Base-by-base conservation (phyloP, 2,797 vertebrate genomes). In the Philypnodon macrostomus region DNA sequence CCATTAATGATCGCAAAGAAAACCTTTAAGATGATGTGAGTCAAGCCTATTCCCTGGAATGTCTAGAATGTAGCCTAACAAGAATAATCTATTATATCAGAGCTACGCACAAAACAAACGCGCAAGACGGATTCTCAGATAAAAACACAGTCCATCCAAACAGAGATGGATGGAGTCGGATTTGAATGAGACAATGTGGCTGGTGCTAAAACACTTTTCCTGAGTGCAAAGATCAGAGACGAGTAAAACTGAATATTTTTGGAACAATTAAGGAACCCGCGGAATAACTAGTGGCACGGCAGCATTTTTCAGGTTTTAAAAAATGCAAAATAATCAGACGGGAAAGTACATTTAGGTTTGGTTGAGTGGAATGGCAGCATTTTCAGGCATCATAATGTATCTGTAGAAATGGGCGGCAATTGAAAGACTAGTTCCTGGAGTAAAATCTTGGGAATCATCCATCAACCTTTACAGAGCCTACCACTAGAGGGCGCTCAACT, bases 151-250 rank as follows among this genome's bases (percentile, higher is more conserved):
- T n/a, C 49, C 51, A 52, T 50, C 29, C 33, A 48, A 45, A n/a
- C n/a, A n/a, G 66, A 31, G 15, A 45, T 42, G 33, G 47, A 16
- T 29, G 27, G n/a, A 33, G 52, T 68, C 60, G 47, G 58, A 62
- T 67, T 58, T 24, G 48, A 75, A 62, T 65, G 47, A 67, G 61
- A 73, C 30, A 40, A 67, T 48, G 58, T 49, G 62, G 81, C 83
- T 81, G 75, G 73, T 79, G 69, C 72, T 2, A 35, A 58, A 79
- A 75, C 52, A 24, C 23, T 51, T 56, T 85, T 86, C 83, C 85
- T 88, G 85, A 87, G 86, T 79, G 77, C 67, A 81, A 73, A 72
- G 65, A 67, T 79, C 58, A 48, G 41, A 67, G 42, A 56, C 32
- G 48, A 56, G 70, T 64, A 52, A 45, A n/a, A n/a, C n/a, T n/a